These are phyloP conservation scores for Vollenhovia emeryi DNA, from an alignment of 1,140 invertebrate species.

Conservation along the genomic window DNA sequence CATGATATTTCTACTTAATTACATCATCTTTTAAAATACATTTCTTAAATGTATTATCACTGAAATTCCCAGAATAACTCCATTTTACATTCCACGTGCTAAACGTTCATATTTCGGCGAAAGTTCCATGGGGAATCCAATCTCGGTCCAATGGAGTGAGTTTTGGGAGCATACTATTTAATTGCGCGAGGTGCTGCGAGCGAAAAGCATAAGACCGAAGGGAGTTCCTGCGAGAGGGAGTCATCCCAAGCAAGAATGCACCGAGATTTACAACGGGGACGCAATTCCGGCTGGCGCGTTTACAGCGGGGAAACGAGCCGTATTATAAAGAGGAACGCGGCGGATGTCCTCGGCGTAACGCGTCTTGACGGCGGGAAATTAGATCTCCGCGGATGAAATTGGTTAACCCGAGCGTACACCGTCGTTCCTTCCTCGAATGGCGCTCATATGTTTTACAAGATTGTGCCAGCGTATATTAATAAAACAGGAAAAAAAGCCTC, in stretches of 20 bases:
- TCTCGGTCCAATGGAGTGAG: conserved; percentile 45
- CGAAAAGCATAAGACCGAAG: conserved; percentile 39
- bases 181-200: conserved; percentile 42
- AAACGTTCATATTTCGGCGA: conserved; percentile 44
- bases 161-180: conserved; percentile 55
- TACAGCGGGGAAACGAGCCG: conserved; percentile 73
- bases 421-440: conserved; percentile 58
- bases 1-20: not conserved
- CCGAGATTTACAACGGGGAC: conserved; percentile 72
- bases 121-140: conserved; percentile 48
- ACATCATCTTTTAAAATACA: not conserved
- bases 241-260: conserved; percentile 65
- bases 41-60: conserved; percentile 1
- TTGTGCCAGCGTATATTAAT: conserved; percentile 49
- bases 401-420: conserved; percentile 69
- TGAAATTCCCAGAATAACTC: conserved; percentile 19
- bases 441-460: conserved; percentile 50
- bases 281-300: conserved; percentile 73
- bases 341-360: conserved; percentile 68
- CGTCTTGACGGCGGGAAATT: conserved; percentile 74
- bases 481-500: conserved; percentile 22
- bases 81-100: conserved; percentile 6
- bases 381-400: conserved; percentile 74
- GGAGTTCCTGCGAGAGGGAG: conserved; percentile 17
- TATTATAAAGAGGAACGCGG: conserved; percentile 74